These are phyloP conservation scores for Raphicerus campestris DNA, from an alignment of 2,113 vertebrate species.

Conservation along the genomic window DNA sequence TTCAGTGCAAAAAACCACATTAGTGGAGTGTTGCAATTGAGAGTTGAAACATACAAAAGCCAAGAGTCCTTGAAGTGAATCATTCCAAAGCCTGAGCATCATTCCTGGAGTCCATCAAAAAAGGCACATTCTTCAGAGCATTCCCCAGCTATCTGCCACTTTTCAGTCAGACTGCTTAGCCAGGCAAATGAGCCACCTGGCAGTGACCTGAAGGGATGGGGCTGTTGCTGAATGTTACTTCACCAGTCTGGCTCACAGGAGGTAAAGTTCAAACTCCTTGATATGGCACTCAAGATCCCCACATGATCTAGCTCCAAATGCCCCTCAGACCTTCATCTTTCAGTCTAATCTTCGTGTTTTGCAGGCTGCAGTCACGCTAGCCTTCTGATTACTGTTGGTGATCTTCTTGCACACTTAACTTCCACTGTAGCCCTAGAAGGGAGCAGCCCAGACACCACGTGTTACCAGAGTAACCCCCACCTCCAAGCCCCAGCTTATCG, in stretches of 20 bases:
- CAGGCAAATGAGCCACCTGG: constrained; percentile 41
- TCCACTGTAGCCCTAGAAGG: not conserved
- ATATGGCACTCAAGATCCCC: not conserved
- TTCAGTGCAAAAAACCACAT: constrained; percentile 73
- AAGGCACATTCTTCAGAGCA: not conserved
- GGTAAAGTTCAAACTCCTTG: constrained; percentile 16
- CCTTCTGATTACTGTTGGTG: not conserved
- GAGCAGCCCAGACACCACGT: not conserved
- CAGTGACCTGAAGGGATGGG: constrained; percentile 24
- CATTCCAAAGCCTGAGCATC: constrained; percentile 57
- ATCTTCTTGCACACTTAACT: not conserved
- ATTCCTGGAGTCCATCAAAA: constrained; percentile 66
- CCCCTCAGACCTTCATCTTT: not conserved
- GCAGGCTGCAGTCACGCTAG: not conserved
- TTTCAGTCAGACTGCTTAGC: not conserved
- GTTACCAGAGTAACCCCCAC: not conserved
- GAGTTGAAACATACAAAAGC: constrained; percentile 72
- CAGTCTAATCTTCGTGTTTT: not conserved
- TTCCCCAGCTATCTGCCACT: constrained; percentile 15
- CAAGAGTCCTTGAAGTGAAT: constrained; percentile 70
- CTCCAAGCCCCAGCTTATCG: not conserved
- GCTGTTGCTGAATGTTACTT: not conserved
- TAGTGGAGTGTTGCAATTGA: constrained; percentile 70
- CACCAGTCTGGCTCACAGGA: not conserved
- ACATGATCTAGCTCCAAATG: not conserved